phyloP scores from a whole-genome alignment of 2,888 invertebrate species.

The Lottia scabra region DNA sequence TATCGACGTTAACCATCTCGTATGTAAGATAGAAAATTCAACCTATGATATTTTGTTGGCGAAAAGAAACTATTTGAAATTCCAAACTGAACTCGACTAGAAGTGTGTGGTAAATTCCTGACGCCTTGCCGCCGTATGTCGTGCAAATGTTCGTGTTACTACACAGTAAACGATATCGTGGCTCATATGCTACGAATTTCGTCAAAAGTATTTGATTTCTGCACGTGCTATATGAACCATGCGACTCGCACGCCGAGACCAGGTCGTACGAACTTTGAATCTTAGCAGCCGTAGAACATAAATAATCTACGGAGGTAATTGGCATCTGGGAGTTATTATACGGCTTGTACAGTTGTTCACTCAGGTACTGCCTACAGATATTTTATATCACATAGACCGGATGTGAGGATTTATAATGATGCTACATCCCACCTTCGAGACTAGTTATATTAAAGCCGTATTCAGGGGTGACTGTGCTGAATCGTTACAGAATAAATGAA shows the following conservation, averaged over 20 bases:
- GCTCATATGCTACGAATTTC: neutral
- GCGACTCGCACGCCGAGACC: conserved; percentile 7
- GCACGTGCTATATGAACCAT: conserved; percentile 3
- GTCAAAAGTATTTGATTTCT: conserved; percentile 7
- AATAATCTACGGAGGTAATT: conserved; percentile 19
- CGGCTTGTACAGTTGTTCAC: conserved; percentile 16
- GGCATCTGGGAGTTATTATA: conserved; percentile 16
- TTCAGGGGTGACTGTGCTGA: no score
- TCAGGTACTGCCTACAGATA: no score
- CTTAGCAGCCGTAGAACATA: conserved; percentile 17
- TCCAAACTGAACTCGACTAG: no score
- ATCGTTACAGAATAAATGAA: no score
- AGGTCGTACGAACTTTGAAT: conserved; percentile 3
- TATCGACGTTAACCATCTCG: no score
- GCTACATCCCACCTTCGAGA: no score
- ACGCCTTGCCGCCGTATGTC: neutral
- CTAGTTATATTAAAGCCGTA: no score
- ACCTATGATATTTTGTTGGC: no score
- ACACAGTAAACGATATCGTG: neutral
- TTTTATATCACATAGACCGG: no score
- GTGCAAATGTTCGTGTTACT: neutral
- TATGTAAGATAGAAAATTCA: no score
- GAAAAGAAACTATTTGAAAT: no score
- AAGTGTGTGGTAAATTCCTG: neutral
- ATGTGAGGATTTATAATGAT: no score